A percentile compares a stretch with the other conserved stretches of the same genome.
These are phyloP conservation scores for Nycticryphes semicollaris DNA, from an alignment of 2,113 vertebrate species.

Conservation along the genomic window DNA sequence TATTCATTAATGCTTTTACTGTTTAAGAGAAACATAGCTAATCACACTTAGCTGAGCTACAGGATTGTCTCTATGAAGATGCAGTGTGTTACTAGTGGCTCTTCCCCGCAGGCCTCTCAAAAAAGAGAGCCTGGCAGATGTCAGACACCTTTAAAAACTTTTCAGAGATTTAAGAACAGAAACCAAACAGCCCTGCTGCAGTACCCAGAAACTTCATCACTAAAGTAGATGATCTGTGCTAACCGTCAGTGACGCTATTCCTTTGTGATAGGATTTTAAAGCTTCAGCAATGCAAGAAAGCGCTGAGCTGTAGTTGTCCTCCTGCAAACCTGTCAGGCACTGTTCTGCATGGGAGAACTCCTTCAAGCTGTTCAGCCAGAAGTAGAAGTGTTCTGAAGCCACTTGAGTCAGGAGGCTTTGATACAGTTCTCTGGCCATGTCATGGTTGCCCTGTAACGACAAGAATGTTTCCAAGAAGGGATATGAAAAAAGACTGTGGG, in stretches of 20 bases:
- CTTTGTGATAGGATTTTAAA: conserved; percentile 94
- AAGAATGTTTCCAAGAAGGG: neutral
- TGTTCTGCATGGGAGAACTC: conserved; percentile 96
- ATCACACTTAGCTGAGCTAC: neutral
- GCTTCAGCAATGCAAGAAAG: conserved; percentile 92
- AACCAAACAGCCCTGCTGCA: neutral
- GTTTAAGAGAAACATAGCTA: neutral
- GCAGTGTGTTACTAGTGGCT: neutral
- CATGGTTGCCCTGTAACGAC: conserved; percentile 87
- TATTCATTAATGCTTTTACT: neutral
- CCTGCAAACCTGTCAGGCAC: conserved; percentile 86
- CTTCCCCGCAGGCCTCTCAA: neutral
- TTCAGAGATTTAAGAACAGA: neutral
- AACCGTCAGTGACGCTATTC: conserved; percentile 94
- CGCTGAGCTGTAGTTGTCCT: conserved; percentile 87
- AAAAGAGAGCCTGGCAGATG: neutral
- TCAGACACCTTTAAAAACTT: neutral
- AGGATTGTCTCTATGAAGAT: neutral
- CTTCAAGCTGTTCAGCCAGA: conserved; percentile 97
- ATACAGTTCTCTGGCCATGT: conserved; percentile 95
- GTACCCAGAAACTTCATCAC: neutral
- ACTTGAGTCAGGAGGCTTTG: conserved; percentile 94
- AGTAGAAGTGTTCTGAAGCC: conserved; percentile 98
- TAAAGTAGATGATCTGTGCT: conserved; percentile 35
- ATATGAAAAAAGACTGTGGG: neutral